These are phyloP conservation scores for Beris morrisii DNA, from an alignment of 2,888 invertebrate genomes.

Conservation along the genomic window DNA sequence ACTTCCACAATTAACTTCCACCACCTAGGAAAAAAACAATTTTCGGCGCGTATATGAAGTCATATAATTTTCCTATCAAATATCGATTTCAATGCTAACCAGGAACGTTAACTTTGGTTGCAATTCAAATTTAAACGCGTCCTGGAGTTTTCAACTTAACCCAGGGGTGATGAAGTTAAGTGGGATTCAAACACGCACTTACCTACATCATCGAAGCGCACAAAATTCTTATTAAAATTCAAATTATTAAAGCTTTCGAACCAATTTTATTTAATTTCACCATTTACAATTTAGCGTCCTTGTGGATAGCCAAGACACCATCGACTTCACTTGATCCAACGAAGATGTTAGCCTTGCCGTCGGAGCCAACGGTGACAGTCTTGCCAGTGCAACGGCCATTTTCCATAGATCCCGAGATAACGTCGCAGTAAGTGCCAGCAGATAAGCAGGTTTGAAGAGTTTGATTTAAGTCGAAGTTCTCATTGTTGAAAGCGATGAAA, in stretches of 20 bases:
- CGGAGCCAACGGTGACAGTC: conserved; percentile 62
- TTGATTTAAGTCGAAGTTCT: conserved; percentile 62
- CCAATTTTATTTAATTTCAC: conserved; percentile 46
- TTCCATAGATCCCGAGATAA: conserved; percentile 70
- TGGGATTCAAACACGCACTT: too few species aligned
- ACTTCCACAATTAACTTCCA: too few species aligned
- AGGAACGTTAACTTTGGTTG: too few species aligned
- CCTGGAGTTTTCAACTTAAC: too few species aligned
- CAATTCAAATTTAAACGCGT: too few species aligned
- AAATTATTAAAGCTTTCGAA: not conserved
- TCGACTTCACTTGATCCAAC: conserved; percentile 62
- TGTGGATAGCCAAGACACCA: conserved; percentile 72
- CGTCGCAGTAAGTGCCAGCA: conserved; percentile 80
- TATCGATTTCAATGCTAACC: too few species aligned
- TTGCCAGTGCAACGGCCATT: conserved; percentile 68
- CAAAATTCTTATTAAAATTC: not conserved
- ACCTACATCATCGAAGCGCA: too few species aligned
- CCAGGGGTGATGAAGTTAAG: too few species aligned
- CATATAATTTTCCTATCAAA: too few species aligned
- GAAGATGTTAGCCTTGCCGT: conserved; percentile 63
- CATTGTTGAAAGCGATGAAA: conserved; percentile 77
- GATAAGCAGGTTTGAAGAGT: conserved; percentile 69
- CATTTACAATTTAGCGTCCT: conserved; percentile 47
- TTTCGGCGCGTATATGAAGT: too few species aligned
- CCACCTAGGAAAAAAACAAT: too few species aligned